Percentiles rank a stretch among this genome's conserved stretches.
Conservation (phyloP, 2,797 vertebrate genomes). For the Lagodon rhomboides region DNA sequence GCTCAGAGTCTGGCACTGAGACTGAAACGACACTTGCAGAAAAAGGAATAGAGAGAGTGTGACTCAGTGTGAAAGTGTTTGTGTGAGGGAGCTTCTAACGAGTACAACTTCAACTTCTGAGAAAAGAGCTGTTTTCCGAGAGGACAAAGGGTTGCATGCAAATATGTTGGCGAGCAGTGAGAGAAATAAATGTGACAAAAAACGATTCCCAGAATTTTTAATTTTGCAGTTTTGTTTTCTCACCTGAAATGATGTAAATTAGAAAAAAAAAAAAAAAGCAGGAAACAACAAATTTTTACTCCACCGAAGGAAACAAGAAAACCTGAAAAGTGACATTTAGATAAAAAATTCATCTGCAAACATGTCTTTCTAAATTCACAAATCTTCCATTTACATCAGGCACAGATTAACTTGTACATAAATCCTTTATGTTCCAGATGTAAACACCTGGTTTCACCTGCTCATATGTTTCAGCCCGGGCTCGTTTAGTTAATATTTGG, state of each 20-base stretch:
- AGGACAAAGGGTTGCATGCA: conserved; percentile 25
- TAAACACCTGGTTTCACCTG: neutral
- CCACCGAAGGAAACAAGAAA: neutral
- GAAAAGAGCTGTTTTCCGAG: conserved; percentile 4
- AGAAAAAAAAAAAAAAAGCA: neutral
- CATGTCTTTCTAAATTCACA: neutral
- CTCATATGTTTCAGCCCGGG: neutral
- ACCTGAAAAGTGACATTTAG: too few relatives aligned
- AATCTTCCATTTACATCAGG: neutral
- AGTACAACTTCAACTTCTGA: conserved; percentile 42
- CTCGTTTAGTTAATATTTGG: neutral
- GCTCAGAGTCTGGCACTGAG: conserved; percentile 13
- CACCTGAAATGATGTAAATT: neutral
- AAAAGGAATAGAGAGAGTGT: conserved; percentile 37
- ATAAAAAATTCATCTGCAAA: neutral
- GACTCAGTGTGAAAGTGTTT: conserved; percentile 48
- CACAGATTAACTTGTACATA: neutral
- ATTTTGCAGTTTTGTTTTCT: neutral
- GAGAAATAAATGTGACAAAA: neutral
- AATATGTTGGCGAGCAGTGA: conserved; percentile 24
- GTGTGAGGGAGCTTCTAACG: conserved; percentile 40
- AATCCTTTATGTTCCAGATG: neutral
- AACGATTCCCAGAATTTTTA: neutral
- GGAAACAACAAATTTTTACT: neutral
- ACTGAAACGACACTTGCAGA: conserved; percentile 26